Conservation (phyloP, 2,797 vertebrate genomes). For the Lycodopsis pacificus region DNA sequence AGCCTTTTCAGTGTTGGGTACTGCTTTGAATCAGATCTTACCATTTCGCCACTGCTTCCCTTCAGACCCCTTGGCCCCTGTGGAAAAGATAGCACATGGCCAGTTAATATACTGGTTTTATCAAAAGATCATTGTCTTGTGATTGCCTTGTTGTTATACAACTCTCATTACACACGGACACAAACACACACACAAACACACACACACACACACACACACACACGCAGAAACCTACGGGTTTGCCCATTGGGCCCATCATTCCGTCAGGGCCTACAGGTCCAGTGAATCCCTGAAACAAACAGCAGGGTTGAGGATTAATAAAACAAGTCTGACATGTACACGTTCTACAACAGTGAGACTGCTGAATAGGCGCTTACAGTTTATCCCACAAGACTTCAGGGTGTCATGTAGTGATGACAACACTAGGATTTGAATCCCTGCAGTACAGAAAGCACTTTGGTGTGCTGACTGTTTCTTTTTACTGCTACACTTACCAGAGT, state of each 20-base stretch:
- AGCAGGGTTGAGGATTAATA: not conserved
- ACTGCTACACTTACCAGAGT: constrained; percentile 85
- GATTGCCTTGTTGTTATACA: not conserved
- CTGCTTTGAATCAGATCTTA: constrained; percentile 76
- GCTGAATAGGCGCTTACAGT: not conserved
- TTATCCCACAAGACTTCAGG: not conserved
- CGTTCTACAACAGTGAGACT: not conserved
- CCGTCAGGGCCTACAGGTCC: constrained; percentile 92
- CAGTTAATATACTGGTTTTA: not conserved
- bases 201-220: constrained; percentile 25
- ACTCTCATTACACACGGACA: not conserved
- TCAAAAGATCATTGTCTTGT: not conserved
- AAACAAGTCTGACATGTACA: not conserved
- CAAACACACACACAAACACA: constrained; percentile 17
- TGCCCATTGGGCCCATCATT: constrained; percentile 89
- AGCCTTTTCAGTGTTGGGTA: constrained; percentile 17
- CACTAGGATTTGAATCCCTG: not conserved
- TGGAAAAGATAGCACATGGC: constrained; percentile 16
- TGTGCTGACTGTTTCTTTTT: not conserved
- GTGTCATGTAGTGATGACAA: not conserved
- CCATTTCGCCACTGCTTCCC: constrained; percentile 93
- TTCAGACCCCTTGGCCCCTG: constrained; percentile 92
- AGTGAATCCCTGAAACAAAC: constrained; percentile 88
- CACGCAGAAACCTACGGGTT: constrained; percentile 87
- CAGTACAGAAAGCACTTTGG: not conserved